phyloP scores from a whole-genome alignment of 2,113 vertebrate genomes.

The Anguilla rostrata region DNA sequence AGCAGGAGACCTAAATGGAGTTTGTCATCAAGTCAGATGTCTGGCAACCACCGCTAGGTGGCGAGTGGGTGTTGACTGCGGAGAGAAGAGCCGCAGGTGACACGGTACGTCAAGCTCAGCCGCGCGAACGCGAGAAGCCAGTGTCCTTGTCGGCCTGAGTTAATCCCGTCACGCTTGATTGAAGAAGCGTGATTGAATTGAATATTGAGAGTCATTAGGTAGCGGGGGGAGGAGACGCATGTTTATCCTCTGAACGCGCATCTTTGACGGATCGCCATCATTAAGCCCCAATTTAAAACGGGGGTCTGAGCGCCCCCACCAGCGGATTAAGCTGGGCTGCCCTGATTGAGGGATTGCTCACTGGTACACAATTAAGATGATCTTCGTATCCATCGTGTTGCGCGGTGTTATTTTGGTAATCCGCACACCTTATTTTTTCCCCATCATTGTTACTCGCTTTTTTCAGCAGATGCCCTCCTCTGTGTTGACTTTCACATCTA shows the following conservation, averaged over 20 bases:
- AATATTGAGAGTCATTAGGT: conserved; percentile 53
- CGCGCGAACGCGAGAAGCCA: too few species aligned
- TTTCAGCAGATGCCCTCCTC: conserved; percentile 41
- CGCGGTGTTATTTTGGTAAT: conserved; percentile 37
- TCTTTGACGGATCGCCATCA: conserved; percentile 55
- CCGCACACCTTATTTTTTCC: conserved; percentile 38
- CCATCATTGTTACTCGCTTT: conserved; percentile 55
- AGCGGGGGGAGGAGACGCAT: conserved; percentile 58
- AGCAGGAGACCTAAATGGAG: too few species aligned
- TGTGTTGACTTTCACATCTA: conserved; percentile 57
- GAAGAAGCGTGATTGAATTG: conserved; percentile 44
- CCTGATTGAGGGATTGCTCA: conserved; percentile 48
- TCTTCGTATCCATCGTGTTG: conserved; percentile 16
- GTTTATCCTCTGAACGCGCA: conserved; percentile 61
- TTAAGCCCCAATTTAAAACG: conserved; percentile 57
- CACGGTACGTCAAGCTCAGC: background rate
- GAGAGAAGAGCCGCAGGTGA: conserved; percentile 25
- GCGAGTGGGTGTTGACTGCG: conserved; percentile 31
- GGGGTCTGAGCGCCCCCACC: conserved; percentile 56
- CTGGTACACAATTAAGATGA: conserved; percentile 41
- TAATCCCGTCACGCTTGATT: conserved; percentile 55
- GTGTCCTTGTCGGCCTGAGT: too few species aligned
- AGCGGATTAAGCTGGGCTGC: conserved; percentile 45
- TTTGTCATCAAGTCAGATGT: too few species aligned
- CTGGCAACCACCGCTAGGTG: conserved; percentile 11